A percentile compares a stretch with the other conserved stretches of the same genome.
These are phyloP conservation scores for Brachypteracias leptosomus DNA, from an alignment of 2,113 vertebrate genomes.

Conservation along the genomic window DNA sequence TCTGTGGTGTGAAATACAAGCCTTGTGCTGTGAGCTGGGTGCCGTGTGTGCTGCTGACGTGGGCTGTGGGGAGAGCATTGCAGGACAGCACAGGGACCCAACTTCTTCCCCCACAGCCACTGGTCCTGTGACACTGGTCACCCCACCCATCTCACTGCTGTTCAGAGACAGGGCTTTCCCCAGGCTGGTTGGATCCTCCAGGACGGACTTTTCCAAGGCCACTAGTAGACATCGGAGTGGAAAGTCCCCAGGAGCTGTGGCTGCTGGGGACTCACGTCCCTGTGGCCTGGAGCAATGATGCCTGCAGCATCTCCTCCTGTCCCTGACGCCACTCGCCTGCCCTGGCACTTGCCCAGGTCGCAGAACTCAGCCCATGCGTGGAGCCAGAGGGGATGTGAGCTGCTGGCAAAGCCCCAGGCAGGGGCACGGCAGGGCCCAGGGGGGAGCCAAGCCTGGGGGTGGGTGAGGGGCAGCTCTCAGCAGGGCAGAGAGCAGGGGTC, in stretches of 20 bases:
- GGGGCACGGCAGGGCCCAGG: not conserved
- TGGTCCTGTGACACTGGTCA: not conserved
- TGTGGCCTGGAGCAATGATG: not conserved
- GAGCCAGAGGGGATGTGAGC: not conserved
- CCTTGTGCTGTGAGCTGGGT: not conserved
- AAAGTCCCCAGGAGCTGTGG: slow-evolving; percentile 41
- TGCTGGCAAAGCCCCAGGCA: not conserved
- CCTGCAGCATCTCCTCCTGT: not conserved
- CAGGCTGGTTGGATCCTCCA: not conserved
- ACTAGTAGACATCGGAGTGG: not conserved
- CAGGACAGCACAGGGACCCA: not conserved
- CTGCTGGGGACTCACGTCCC: not conserved
- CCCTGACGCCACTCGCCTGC: not conserved
- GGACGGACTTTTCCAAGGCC: not conserved
- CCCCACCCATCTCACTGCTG: not conserved
- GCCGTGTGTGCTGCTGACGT: not conserved
- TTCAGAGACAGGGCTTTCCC: not conserved
- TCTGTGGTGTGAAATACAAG: not conserved
- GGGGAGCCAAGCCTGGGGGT: not conserved
- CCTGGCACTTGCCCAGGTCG: not conserved
- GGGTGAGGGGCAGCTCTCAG: not conserved
- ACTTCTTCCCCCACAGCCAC: not conserved
- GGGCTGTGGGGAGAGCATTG: not conserved
- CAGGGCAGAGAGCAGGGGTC: not conserved
- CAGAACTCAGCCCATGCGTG: not conserved